Conservation (phyloP, 2,888 invertebrate species). For the Auanema sp. region DNA sequence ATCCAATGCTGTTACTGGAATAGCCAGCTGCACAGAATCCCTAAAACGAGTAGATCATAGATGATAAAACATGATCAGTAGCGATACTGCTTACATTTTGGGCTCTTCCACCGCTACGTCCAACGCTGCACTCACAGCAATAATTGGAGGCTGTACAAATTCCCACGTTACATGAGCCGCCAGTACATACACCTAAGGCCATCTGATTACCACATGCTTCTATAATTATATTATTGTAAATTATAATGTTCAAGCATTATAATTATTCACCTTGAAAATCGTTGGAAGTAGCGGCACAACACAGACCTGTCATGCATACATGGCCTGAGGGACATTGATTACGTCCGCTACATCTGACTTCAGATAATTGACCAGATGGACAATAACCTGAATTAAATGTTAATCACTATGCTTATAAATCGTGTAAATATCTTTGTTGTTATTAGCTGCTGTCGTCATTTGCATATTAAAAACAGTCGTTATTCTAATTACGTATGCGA, state of each 20-base stretch:
- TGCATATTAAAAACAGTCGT: constrained; percentile 3
- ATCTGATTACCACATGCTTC: constrained; percentile 57
- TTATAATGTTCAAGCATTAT: not conserved
- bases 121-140: constrained; percentile 61
- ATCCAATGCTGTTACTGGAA: constrained; percentile 52
- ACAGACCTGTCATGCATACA: constrained; percentile 58
- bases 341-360: constrained; percentile 50
- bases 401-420: not conserved
- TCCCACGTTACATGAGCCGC: constrained; percentile 38
- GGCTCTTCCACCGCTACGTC: constrained; percentile 53
- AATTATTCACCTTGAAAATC: constrained; percentile 45
- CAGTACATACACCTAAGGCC: constrained; percentile 45
- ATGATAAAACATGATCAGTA: not conserved
- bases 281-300: constrained; percentile 53
- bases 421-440: not conserved
- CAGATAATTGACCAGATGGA: constrained; percentile 53
- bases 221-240: constrained; percentile 14
- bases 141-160: constrained; percentile 57
- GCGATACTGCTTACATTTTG: constrained; percentile 34
- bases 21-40: constrained; percentile 52
- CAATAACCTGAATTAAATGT: constrained; percentile 43
- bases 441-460: not conserved
- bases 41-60: constrained; percentile 22
- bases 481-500: no score
- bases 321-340: constrained; percentile 53